phyloP scores from a whole-genome alignment of 2,797 vertebrate genomes.

The Myotis vivesi region DNA sequence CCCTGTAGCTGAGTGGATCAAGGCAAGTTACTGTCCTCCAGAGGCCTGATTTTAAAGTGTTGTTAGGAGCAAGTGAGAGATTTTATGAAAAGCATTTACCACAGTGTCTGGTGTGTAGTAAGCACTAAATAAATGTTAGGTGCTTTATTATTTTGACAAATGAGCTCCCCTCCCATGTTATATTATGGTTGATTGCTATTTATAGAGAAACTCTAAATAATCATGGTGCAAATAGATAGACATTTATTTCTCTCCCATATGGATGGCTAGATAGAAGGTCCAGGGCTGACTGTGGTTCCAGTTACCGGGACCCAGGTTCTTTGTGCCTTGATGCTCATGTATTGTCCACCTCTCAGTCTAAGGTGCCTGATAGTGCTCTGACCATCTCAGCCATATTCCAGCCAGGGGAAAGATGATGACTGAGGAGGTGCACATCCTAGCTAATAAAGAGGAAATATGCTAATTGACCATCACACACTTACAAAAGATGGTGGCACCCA shows the following conservation, averaged over 20 bases:
- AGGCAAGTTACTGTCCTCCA: background rate
- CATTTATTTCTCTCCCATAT: background rate
- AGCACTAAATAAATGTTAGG: background rate
- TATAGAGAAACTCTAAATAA: conserved; percentile 23
- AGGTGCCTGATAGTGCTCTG: background rate
- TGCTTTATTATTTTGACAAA: conserved; percentile 16
- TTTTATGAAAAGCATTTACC: background rate
- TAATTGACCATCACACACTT: no score
- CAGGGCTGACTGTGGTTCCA: background rate
- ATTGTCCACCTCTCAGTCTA: background rate
- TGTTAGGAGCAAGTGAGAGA: background rate
- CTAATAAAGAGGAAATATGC: no score
- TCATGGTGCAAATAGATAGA: background rate
- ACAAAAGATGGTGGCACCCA: no score
- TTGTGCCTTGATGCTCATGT: background rate
- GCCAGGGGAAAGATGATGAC: background rate
- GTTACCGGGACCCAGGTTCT: background rate
- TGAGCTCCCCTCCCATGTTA: no score
- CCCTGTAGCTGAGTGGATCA: background rate
- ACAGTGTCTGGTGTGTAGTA: background rate
- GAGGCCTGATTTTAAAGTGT: background rate
- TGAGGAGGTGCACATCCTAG: background rate
- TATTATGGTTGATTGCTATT: background rate
- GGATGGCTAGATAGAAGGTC: background rate
- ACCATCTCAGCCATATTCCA: background rate